These are phyloP conservation scores for Casuarius casuarius DNA, from an alignment of 2,113 vertebrate species.

Conservation along the genomic window DNA sequence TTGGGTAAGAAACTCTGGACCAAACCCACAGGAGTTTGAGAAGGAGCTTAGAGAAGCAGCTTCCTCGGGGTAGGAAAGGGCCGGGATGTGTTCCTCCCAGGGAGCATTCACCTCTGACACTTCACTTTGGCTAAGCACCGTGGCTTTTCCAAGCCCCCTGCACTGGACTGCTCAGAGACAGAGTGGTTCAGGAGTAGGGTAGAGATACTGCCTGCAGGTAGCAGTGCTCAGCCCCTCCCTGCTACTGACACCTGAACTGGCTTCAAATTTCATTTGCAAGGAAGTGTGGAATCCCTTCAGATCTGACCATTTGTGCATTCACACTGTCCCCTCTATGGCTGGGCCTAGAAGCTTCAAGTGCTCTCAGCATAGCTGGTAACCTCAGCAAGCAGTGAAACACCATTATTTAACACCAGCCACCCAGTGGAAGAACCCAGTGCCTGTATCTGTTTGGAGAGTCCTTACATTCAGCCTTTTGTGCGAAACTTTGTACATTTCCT, in stretches of 20 bases:
- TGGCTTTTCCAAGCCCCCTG: background rate
- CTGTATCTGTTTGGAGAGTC: background rate
- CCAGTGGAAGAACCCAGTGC: background rate
- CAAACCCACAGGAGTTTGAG: background rate
- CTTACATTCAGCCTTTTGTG: background rate
- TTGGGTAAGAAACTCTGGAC: conserved; percentile 64
- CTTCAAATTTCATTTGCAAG: background rate
- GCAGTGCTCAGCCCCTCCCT: background rate
- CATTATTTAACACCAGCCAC: background rate
- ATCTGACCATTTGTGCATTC: background rate
- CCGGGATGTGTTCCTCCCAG: background rate
- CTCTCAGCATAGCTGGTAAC: background rate
- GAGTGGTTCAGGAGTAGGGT: background rate
- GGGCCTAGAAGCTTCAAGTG: background rate
- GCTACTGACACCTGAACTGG: background rate
- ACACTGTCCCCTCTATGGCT: background rate
- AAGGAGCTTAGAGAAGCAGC: background rate
- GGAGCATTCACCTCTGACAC: background rate
- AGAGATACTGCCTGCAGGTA: accelerated
- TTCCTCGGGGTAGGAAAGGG: background rate
- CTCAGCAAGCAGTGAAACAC: background rate
- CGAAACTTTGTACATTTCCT: background rate
- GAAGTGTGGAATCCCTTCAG: background rate
- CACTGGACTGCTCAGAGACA: accelerated
- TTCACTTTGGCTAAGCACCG: too few relatives aligned